Evolutionary conservation across 2,797 vertebrate genomes (phyloP), one percentile per base, ranked within the genome.

Genomic region (Anableps anableps): DNA sequence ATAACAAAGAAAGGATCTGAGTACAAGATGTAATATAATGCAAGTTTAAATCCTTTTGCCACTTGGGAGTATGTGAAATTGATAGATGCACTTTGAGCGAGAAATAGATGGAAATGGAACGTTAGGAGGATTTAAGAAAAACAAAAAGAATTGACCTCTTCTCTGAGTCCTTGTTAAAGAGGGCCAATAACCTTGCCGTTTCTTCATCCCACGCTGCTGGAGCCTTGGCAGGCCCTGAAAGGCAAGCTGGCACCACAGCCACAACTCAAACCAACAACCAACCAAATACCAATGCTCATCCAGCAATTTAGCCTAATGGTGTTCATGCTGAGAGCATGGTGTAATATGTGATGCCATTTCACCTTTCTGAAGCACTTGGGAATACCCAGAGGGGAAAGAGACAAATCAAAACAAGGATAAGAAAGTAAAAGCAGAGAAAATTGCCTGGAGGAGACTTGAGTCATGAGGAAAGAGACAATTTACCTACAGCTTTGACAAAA

Each of bases 351-450:
- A 9, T 84, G 83, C 70, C 74, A 84, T 66, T 77, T 43, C 87
- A 89, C 84, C 86, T 91, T 86, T 80, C 74, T 76, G 77, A 78
- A 81, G 82, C 86, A 87, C 77, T 34, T 45, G 83, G 85, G 85
- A 53, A 77, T 4, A 77, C 76, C 89, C 76, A n/a, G 72, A 80
- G 85, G 85, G 85, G 74, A 72, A 77, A 77, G 77, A 85, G 86
- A 82, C 83, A 78, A 80, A 91, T 82, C 85, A 89, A 90, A 85
- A 88, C 78, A 3, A 50, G 88, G 76, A 91, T 88, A 70, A 88
- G 83, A 88, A 80, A 80, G 84, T 85, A 80, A 91, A 91, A 92
- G 88, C 72, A 86, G 79, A 84, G 75, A 48, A 75, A 75, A 75
- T 3, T 9, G 78, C 86, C 90, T 77, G 16, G 11, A 74, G 85